phyloP scores from a whole-genome alignment of 1,140 invertebrate species.

The Hypothenemus hampei region DNA sequence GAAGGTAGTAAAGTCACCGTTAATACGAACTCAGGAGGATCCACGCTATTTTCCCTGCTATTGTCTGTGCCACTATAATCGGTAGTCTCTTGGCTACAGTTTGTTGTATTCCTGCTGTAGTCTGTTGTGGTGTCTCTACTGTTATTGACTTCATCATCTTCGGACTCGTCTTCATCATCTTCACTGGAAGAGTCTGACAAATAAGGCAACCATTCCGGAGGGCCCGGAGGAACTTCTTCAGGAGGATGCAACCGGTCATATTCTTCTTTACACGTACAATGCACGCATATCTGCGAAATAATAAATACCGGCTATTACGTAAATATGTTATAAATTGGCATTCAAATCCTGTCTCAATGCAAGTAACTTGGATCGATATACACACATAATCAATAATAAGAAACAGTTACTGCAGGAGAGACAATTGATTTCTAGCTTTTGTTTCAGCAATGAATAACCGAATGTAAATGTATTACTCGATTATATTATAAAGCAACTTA shows the following conservation, averaged over 20 bases:
- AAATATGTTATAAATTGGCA: no score
- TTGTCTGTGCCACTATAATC: conserved; percentile 5
- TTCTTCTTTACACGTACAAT: conserved; percentile 60
- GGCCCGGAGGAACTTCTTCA: conserved; percentile 48
- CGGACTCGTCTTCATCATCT: conserved; percentile 45
- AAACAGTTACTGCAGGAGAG: no score
- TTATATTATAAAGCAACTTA: no score
- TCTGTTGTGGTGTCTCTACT: conserved; percentile 6
- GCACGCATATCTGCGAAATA: conserved; percentile 49
- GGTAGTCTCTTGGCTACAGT: conserved; percentile 25
- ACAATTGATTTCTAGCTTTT: no score
- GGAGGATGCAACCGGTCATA: conserved; percentile 51
- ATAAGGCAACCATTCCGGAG: conserved; percentile 48
- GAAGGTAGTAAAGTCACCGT: conserved; percentile 64
- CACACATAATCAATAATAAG: no score
- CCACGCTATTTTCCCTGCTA: conserved; percentile 13
- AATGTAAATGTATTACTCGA: no score
- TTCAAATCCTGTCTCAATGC: no score
- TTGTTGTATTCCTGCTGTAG: not conserved
- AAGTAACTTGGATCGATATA: no score
- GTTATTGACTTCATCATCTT: conserved; percentile 40
- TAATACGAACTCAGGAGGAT: conserved; percentile 50
- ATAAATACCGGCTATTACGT: no score
- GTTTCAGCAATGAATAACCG: no score
- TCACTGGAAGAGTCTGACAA: conserved; percentile 48